phyloP scores from a whole-genome alignment of 2,797 vertebrate species.

The Protosalanx chinensis region DNA sequence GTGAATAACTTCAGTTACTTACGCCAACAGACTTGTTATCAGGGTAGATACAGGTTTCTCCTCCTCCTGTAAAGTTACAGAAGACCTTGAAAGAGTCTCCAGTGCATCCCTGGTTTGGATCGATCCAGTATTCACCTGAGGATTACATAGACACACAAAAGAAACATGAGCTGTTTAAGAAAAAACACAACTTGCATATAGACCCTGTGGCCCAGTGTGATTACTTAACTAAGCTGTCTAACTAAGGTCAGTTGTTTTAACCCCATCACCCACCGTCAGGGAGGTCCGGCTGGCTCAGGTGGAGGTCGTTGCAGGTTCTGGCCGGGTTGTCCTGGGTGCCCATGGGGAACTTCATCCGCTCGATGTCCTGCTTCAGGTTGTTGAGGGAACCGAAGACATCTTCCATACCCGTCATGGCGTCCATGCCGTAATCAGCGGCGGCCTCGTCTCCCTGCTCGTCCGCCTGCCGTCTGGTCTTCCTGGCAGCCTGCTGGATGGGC shows the following conservation, averaged over 20 bases:
- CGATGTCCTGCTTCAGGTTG: conserved; percentile 93
- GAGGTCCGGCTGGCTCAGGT: conserved; percentile 92
- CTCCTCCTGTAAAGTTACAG: conserved; percentile 96
- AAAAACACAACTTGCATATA: neutral
- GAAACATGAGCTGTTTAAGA: neutral
- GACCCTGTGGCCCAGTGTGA: neutral
- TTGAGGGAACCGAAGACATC: conserved; percentile 94
- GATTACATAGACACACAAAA: conserved; percentile 3
- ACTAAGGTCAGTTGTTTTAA: neutral
- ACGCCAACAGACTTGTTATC: conserved; percentile 95
- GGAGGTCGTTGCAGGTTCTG: conserved; percentile 94
- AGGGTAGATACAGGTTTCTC: conserved; percentile 94
- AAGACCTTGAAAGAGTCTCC: conserved; percentile 94
- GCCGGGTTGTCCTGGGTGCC: conserved; percentile 94
- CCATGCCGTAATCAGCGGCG: conserved; percentile 78
- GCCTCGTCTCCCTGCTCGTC: conserved; percentile 81
- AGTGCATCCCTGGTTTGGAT: conserved; percentile 96
- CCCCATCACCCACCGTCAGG: conserved; percentile 81
- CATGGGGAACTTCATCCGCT: conserved; percentile 96
- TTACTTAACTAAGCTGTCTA: neutral
- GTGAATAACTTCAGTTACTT: conserved; percentile 60
- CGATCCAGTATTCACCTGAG: conserved; percentile 96
- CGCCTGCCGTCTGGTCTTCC: conserved; percentile 81
- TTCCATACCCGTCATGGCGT: conserved; percentile 82
- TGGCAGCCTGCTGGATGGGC: conserved; percentile 82